Base-by-base conservation (phyloP, 2,113 vertebrate species). In the Pseudopodoces humilis region DNA sequence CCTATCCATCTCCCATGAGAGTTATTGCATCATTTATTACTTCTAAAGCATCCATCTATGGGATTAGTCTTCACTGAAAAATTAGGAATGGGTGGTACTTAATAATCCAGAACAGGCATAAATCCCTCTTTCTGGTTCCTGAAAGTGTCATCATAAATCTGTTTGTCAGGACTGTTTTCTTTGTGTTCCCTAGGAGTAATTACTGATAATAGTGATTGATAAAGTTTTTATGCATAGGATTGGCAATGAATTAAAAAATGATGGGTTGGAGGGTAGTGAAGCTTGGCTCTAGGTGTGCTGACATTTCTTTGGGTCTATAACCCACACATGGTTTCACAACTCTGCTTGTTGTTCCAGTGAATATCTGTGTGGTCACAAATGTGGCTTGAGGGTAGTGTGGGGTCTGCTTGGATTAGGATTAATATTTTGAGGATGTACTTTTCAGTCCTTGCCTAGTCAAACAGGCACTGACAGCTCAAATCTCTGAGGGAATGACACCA, bases 1-100 rank as follows among this genome's bases (percentile, higher is more conserved):
- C 20, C 41, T 52, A 28, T 87, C 62, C n/a, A 30, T 95, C 88
- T 95, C 85, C 70, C 17, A 2, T 46, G 37, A 85, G 82, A 91
- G 28, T 90, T 96, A 90, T 22, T 69, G 46, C 53, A 85, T 90
- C 58, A 71, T 92, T 82, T 88, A 76, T 94, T 91, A 49, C 62
- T 93, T 92, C 70, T 80, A 72, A 93, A 96, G 30, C 82, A 93
- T 88, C 67, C 50, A 58, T 93, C 90, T 92, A 6, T 85, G 47
- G 67, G 67, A 83, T 83, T 88, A 65, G 41, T 65, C 78, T 88
- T 92, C 74, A 46, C 41, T 87, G 90, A 91, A 94, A 83, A 85
- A 90, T 93, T 83, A 83, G 79, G 62, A 41, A 31, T 56, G 46
- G 43, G 44, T 79, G 84, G 28, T 82, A 75, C 33, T 94, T 90